Base-by-base conservation (phyloP, 37 sponge, comb jelly and placozoan genomes). In the Petrosia ficiformis region DNA sequence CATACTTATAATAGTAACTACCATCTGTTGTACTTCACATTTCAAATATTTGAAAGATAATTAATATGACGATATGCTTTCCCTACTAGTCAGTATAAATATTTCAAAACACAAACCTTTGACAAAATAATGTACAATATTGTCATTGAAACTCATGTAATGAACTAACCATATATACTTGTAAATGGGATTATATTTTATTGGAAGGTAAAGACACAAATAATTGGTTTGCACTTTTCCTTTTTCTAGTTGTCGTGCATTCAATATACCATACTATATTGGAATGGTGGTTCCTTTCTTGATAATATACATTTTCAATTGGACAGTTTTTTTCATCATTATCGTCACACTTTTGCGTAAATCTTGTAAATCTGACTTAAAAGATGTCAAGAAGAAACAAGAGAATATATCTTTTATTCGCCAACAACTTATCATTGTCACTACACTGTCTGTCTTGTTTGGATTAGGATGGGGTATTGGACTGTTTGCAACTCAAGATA, bases 391-490 rank as follows among this genome's bases (percentile, higher is more conserved):
- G 54, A 48, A 54, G 6, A 44, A 67, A 31, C 36, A 80, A 1
- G 25, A 14, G 1, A 2, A 24, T 32, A 37, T 31, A 5, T 31
- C 78, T 30, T 6, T 28, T 8, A 22, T 59, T 3, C 73, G 65
- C 30, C 41, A 73, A 44, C 64, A 74, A 63, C 59, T 71, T 16
- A 54, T 24, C 4, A 43, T 44, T 24, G 70, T 68, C 37, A 11
- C 57, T 33, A n/a, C 48, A 22, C 67, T 77, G 30, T 77, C 77
- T 21, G 54, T 77, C 30, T 67, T 77, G 33, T 77, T 77, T 42
- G 77, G 77, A 1, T n/a, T 77, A 39, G 77, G 77, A 3, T 77
- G 77, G 77, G 77, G 34, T 2, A 2, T 65, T 66, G 77, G 77
- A 4, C 68, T 77, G 48, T 32, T 77, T 30, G 77, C 67, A 64